These are phyloP conservation scores for Ibycter americanus DNA, from an alignment of 2,797 vertebrate genomes.

Conservation along the genomic window DNA sequence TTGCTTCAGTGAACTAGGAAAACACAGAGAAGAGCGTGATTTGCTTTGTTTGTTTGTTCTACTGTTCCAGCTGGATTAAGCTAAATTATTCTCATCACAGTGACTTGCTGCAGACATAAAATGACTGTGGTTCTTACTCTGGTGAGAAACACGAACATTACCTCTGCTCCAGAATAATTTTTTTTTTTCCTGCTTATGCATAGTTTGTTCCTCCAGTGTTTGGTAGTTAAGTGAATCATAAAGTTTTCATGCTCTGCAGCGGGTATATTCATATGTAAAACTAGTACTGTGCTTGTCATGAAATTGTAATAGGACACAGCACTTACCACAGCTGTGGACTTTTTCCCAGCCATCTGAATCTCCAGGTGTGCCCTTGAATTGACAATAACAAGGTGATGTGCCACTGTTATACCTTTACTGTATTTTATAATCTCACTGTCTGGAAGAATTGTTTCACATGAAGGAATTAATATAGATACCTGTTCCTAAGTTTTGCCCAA, in stretches of 20 bases:
- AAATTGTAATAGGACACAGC: neutral
- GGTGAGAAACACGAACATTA: neutral
- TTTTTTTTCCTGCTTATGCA: neutral
- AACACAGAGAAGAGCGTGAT: rapidly evolving
- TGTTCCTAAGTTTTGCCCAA: neutral
- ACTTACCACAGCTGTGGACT: constrained; percentile 1
- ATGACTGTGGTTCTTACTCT: neutral
- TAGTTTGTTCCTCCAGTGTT: neutral
- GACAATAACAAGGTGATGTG: neutral
- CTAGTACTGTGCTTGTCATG: neutral
- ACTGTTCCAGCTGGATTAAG: constrained; percentile 6
- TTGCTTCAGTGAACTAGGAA: neutral
- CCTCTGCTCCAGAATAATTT: neutral
- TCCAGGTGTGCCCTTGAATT: constrained; percentile 34
- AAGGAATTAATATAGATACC: neutral
- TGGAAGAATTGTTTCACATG: neutral
- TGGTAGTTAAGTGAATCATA: constrained; percentile 7
- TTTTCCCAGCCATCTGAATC: neutral
- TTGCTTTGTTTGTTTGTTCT: neutral
- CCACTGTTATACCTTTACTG: neutral
- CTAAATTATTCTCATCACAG: neutral
- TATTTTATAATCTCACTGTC: neutral
- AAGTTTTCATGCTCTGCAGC: constrained; percentile 34
- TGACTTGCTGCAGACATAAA: neutral
- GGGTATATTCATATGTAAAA: constrained; percentile 5